Base-by-base conservation (phyloP, 2,888 invertebrate genomes). In the Gryllus longicercus region DNA sequence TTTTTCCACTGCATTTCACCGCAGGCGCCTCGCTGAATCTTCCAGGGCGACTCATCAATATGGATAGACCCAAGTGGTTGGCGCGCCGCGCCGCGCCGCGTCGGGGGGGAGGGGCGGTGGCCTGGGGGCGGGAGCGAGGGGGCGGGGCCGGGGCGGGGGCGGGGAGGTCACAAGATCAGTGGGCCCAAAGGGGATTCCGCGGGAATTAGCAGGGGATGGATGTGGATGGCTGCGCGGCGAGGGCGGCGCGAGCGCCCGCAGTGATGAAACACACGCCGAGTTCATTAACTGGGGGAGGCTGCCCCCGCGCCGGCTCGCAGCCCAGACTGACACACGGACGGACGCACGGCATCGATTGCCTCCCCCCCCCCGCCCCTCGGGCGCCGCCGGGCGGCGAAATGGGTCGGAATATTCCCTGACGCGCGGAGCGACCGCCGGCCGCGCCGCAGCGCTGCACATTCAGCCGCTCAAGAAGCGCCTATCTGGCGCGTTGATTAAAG, bases 131-230 rank as follows among this genome's bases (percentile, higher is more conserved):
- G 63, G 63, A 8, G 63, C 63, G n/a, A 3, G 63, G 2, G n/a
- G 5, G 63, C 2, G 63, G 63, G 18, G 14, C 0, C 63, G 63
- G 63, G 51, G 51, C 51, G 51, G 51, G 63, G 63, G 18, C 2
- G 63, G 18, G 63, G 16, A 1, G 63, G 63, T 63, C 63, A 63
- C 63, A 63, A 63, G 16, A 63, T 63, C 63, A 63, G 63, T 63
- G 63, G 63, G 63, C 63, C 63, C 63, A 63, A 63, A 63, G 63
- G 63, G 63, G 63, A 63, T 63, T 63, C 63, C n/a, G 11, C n/a
- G n/a, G 63, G 63, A 63, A 63, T 63, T 63, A 63, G n/a, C 63
- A 63, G 63, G 63, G 63, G 63, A 63, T 63, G 63, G 63, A 63
- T 63, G 63, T 63, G 63, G 63, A 63, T 63, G 63, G 63, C 63